Percentiles rank a stretch among this genome's conserved stretches.
Conservation (phyloP, 1,140 invertebrate genomes). For the Bombyx mori region ASM3026992v2 NC_085111.1:4948001-4948500, state of each 20-base stretch:
- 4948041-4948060: no score
- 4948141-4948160: slow-evolving; percentile 68
- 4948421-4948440: no score
- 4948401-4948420: no score
- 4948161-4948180: slow-evolving; percentile 84
- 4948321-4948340: no score
- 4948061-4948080: no score
- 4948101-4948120: slow-evolving; percentile 6
- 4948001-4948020: no score
- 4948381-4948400: no score
- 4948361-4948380: no score
- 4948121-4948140: slow-evolving; percentile 16
- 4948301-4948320: no score
- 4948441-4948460: neutral
- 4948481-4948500: slow-evolving; percentile 59
- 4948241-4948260: slow-evolving; percentile 96
- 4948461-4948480: slow-evolving; percentile 5
- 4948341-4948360: no score
- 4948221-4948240: slow-evolving; percentile 92
- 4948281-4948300: no score
- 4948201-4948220: slow-evolving; percentile 92
- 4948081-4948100: slow-evolving; percentile 2
- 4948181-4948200: slow-evolving; percentile 91
- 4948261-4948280: slow-evolving; percentile 73
- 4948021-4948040: no score